phyloP scores from a whole-genome alignment of 2,113 vertebrate genomes.

The Columba janthina region DNA sequence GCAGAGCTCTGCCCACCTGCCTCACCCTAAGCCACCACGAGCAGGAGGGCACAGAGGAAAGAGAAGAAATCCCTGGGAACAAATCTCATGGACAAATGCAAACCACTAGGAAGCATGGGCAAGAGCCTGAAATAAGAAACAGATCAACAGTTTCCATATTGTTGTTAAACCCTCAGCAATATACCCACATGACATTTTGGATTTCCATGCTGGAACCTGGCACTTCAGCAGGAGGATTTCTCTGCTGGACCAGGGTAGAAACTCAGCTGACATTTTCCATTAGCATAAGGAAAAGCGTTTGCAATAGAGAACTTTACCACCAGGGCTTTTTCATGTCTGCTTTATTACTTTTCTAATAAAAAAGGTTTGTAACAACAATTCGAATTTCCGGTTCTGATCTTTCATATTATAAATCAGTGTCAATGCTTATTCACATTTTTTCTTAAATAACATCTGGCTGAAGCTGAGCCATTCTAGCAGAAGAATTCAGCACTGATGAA shows the following conservation, averaged over 20 bases:
- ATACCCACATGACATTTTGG: background rate
- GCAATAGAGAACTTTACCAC: background rate
- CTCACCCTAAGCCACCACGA: background rate
- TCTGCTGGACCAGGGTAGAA: background rate
- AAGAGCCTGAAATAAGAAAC: background rate
- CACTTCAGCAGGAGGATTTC: background rate
- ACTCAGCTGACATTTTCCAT: background rate
- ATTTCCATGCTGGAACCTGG: background rate
- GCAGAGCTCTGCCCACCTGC: background rate
- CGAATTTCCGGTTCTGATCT: background rate
- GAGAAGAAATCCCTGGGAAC: background rate
- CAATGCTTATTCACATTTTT: background rate
- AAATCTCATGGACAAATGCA: accelerated
- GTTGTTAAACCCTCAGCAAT: background rate
- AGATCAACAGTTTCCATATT: background rate
- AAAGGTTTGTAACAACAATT: background rate
- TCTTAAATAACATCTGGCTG: background rate
- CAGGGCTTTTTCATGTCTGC: background rate
- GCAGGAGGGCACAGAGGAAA: background rate
- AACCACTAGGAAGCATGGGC: background rate
- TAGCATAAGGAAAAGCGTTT: background rate
- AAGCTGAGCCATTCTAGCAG: background rate
- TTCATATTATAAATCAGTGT: background rate
- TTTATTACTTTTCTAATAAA: background rate
- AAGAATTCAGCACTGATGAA: background rate